phyloP scores from a whole-genome alignment of 2,797 vertebrate species.

The Enteromius mattozi region DNA sequence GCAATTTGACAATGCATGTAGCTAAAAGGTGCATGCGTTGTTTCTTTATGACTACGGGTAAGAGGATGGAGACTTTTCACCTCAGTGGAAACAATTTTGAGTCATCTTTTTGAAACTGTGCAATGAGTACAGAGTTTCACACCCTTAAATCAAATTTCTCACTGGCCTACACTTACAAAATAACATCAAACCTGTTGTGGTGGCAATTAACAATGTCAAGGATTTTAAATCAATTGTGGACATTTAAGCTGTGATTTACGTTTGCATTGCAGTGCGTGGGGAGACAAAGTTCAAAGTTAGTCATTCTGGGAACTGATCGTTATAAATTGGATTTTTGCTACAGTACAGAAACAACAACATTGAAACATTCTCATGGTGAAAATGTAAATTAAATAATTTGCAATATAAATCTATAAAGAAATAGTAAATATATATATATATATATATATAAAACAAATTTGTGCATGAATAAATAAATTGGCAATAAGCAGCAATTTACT shows the following conservation, averaged over 20 bases:
- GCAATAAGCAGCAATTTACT: neutral
- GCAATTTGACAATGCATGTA: neutral
- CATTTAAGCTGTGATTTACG: neutral
- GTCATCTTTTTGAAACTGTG: conserved; percentile 69
- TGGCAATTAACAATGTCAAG: neutral
- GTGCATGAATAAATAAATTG: neutral
- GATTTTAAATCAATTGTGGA: neutral
- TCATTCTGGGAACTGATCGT: neutral
- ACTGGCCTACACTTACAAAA: conserved; percentile 35
- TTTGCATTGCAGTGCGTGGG: neutral
- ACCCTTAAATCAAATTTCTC: conserved; percentile 47
- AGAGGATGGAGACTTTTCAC: conserved; percentile 68
- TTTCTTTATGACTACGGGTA: conserved; percentile 60
- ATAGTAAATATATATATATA: neutral
- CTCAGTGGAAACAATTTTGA: conserved; percentile 76
- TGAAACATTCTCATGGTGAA: neutral
- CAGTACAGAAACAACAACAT: neutral
- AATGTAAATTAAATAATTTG: neutral
- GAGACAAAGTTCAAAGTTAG: neutral
- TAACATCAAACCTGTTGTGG: neutral
- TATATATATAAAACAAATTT: too few species aligned
- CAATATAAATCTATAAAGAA: neutral
- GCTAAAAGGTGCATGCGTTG: neutral
- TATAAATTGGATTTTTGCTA: too few species aligned
- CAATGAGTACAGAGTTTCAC: conserved; percentile 59